Percentiles rank a stretch among this genome's conserved stretches.
These are phyloP conservation scores for Patella depressa DNA, from an alignment of 2,888 invertebrate species.

Conservation along the genomic window DNA sequence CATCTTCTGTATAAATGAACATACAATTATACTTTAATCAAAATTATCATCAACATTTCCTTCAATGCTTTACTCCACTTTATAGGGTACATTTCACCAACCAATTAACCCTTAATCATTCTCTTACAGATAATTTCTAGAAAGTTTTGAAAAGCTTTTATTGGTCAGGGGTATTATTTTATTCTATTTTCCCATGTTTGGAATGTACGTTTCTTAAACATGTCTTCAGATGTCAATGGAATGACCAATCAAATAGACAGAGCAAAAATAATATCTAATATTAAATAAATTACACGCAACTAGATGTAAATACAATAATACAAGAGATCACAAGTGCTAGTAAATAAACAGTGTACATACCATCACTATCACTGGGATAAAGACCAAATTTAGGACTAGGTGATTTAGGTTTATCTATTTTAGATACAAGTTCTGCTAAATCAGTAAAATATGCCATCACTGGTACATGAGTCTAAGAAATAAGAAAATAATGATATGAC, in stretches of 20 bases:
- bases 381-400: constrained; percentile 25
- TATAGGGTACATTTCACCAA: no score
- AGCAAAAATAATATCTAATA: not conserved
- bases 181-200: no score
- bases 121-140: no score
- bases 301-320: constrained; percentile 7
- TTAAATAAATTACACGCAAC: not conserved
- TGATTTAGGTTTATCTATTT: constrained; percentile 62
- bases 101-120: no score
- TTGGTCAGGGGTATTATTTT: no score
- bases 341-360: constrained; percentile 9
- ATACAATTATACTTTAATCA: not conserved
- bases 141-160: no score
- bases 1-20: not conserved
- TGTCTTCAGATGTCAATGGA: no score
- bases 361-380: constrained; percentile 22
- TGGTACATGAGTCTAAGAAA: constrained; percentile 52
- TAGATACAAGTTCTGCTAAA: constrained; percentile 69
- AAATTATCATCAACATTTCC: no score
- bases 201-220: no score
- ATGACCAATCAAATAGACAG: not conserved
- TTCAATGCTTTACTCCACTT: no score
- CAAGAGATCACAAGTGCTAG: not conserved
- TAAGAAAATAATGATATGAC: not conserved
- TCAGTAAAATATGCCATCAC: constrained; percentile 69